A percentile compares a stretch with the other conserved stretches of the same genome.
phyloP scores from a whole-genome alignment of 2,113 vertebrate species.

The Xenus cinereus region DNA sequence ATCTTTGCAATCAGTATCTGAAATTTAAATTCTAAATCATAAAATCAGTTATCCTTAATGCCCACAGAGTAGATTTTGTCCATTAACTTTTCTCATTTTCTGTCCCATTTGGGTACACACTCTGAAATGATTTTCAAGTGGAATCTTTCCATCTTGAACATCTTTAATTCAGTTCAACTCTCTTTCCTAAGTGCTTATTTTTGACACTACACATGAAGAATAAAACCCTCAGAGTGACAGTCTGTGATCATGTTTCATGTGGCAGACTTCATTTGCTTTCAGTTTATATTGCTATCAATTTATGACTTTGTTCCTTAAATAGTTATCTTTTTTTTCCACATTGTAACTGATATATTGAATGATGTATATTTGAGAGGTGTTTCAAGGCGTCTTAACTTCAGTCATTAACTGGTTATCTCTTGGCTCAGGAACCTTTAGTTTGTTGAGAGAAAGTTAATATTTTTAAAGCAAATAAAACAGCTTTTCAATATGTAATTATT shows the following conservation, averaged over 20 bases:
- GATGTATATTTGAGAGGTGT: slow-evolving; percentile 48
- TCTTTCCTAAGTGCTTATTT: slow-evolving; percentile 43
- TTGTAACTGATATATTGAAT: slow-evolving; percentile 52
- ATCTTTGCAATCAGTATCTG: background rate
- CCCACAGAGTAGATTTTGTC: slow-evolving; percentile 9
- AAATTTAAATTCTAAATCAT: background rate
- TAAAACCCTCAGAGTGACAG: slow-evolving; percentile 61
- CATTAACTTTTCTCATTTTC: slow-evolving; percentile 31
- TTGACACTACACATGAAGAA: slow-evolving; percentile 49
- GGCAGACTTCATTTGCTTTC: slow-evolving; percentile 63
- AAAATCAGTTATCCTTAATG: background rate
- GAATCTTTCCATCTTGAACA: slow-evolving; percentile 4
- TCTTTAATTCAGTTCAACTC: slow-evolving; percentile 25
- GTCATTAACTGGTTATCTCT: slow-evolving; percentile 58
- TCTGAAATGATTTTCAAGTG: slow-evolving; percentile 23
- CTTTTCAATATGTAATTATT: slow-evolving; percentile 69
- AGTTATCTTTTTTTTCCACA: slow-evolving; percentile 29
- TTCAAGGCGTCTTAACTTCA: slow-evolving; percentile 61
- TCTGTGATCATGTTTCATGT: slow-evolving; percentile 68
- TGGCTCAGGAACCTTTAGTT: slow-evolving; percentile 42
- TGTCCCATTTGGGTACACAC: slow-evolving; percentile 5
- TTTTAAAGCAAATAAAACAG: slow-evolving; percentile 61
- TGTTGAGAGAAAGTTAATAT: slow-evolving; percentile 31
- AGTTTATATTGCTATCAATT: slow-evolving; percentile 66
- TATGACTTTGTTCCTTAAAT: slow-evolving; percentile 59